These are phyloP conservation scores for Lumbricus terrestris DNA, from an alignment of 2,888 invertebrate genomes.

Conservation along the genomic window DNA sequence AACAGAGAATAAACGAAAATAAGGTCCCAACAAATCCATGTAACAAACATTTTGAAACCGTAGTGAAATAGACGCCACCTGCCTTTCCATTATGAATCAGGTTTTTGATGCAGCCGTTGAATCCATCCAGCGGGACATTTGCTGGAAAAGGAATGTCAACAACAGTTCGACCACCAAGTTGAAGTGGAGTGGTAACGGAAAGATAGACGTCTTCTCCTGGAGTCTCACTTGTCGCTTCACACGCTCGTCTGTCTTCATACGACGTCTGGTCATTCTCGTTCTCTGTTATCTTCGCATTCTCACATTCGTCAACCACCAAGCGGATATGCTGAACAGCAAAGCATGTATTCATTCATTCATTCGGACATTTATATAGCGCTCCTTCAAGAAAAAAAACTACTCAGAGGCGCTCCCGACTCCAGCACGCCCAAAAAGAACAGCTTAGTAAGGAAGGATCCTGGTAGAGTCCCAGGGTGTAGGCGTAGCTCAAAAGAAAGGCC, in stretches of 20 bases:
- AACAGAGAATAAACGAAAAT: not conserved
- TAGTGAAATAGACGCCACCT: conserved; percentile 24
- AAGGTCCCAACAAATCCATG: not conserved
- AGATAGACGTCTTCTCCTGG: conserved; percentile 94
- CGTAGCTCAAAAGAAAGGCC: too few species aligned
- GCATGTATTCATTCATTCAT: too few species aligned
- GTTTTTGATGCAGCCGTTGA: conserved; percentile 94
- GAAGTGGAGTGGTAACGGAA: conserved; percentile 90
- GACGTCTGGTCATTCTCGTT: conserved; percentile 67
- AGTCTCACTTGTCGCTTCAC: conserved; percentile 84
- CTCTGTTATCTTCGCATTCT: conserved; percentile 83
- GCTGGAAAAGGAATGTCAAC: conserved; percentile 31
- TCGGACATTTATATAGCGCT: too few species aligned
- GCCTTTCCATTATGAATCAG: conserved; percentile 84
- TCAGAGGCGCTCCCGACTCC: too few species aligned
- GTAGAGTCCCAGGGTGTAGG: too few species aligned
- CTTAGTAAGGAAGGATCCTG: too few species aligned
- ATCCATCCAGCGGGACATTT: conserved; percentile 67
- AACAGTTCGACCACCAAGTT: conserved; percentile 74
- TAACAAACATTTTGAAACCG: not conserved
- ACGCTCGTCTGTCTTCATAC: conserved; percentile 82
- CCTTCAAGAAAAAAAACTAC: too few species aligned
- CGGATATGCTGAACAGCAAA: conserved; percentile 65
- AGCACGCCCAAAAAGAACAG: too few species aligned
- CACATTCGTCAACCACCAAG: conserved; percentile 89